A percentile compares a stretch with the other conserved stretches of the same genome.
Conservation (phyloP, 2,797 vertebrate species). For the Sebastes hubbsi region DNA sequence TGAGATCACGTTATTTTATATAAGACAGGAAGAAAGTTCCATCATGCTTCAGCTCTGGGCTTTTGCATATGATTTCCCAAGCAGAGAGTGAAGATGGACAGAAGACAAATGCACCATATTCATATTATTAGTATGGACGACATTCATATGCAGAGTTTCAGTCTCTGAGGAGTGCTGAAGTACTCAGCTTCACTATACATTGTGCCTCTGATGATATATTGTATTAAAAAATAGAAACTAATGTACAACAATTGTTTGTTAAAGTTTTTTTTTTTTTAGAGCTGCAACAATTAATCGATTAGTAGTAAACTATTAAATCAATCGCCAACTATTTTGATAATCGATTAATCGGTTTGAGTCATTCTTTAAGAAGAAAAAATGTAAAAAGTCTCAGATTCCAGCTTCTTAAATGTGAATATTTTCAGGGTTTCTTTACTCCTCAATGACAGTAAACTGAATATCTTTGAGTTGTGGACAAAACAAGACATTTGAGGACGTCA, state of each 20-base stretch:
- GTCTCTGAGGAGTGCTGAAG: slow-evolving; percentile 2
- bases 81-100: slow-evolving; percentile 24
- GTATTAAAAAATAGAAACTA: background rate
- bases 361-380: too few relatives aligned
- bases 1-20: slow-evolving; percentile 13
- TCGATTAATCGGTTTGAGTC: too few relatives aligned
- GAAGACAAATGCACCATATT: slow-evolving; percentile 13
- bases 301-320: too few relatives aligned
- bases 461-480: too few relatives aligned
- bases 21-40: background rate
- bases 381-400: too few relatives aligned
- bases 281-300: too few relatives aligned
- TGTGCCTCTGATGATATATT: background rate
- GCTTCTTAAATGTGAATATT: too few relatives aligned
- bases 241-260: background rate
- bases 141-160: slow-evolving; percentile 19
- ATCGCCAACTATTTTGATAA: too few relatives aligned
- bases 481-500: too few relatives aligned
- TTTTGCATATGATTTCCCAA: slow-evolving; percentile 29
- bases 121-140: slow-evolving; percentile 18
- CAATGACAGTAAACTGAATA: too few relatives aligned
- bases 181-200: background rate
- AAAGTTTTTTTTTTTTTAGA: too few relatives aligned
- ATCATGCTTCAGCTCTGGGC: background rate
- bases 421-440: too few relatives aligned